Evolutionary conservation across 2,888 invertebrate species (phyloP).

Genomic region (Isoperla grammatica): DNA sequence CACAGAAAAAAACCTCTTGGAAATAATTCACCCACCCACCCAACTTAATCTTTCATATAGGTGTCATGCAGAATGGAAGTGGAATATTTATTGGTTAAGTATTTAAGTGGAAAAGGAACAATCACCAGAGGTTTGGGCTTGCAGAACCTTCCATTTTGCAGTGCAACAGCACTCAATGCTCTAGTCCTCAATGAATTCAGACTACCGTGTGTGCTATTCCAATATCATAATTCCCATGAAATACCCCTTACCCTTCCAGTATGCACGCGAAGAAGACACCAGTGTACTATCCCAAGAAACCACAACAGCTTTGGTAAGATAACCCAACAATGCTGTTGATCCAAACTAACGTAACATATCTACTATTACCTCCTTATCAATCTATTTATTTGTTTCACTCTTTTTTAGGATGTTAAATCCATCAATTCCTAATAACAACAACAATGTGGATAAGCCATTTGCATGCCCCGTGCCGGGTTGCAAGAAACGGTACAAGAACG

Average conservation of each 20-base stretch:
- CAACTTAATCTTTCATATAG: too few species aligned
- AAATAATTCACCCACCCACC: too few species aligned
- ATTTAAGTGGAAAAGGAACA: too few species aligned
- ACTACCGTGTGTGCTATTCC: too few species aligned
- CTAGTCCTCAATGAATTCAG: too few species aligned
- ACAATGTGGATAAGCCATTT: conserved; percentile 60
- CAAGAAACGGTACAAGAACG: conserved; percentile 81
- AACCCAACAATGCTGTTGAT: conserved; percentile 8
- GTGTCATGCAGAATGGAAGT: too few species aligned
- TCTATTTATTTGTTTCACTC: conserved; percentile 12
- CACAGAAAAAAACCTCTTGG: too few species aligned
- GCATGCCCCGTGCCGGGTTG: conserved; percentile 82
- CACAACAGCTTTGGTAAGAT: conserved; percentile 20
- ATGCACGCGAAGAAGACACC: conserved; percentile 20
- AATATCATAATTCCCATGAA: too few species aligned
- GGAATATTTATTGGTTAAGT: too few species aligned
- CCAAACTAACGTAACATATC: background rate
- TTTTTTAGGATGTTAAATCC: conserved; percentile 35
- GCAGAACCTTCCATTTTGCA: too few species aligned
- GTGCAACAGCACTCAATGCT: too few species aligned
- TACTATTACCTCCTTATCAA: background rate
- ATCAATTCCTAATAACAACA: conserved; percentile 31
- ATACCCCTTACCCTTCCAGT: conserved; percentile 17
- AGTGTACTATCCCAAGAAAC: conserved; percentile 21
- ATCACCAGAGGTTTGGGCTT: too few species aligned